Conservation (phyloP, 2,888 invertebrate species). For the Nyleta sp. region DNA sequence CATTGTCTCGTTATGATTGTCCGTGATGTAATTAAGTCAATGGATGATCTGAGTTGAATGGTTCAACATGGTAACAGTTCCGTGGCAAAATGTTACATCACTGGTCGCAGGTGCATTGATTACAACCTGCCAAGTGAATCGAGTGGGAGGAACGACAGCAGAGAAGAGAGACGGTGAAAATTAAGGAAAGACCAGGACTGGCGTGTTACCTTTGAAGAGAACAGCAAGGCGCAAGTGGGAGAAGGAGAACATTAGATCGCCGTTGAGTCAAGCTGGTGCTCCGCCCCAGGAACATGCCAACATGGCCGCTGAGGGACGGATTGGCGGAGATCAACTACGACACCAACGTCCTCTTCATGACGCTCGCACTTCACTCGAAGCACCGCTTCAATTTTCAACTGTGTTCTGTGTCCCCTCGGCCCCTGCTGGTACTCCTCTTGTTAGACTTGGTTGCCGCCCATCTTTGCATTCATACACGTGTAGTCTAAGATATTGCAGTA, state of each 20-base stretch:
- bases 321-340: conserved; percentile 84
- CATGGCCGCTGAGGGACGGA: conserved; percentile 86
- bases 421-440: conserved; percentile 73
- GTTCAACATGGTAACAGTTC: conserved; percentile 26
- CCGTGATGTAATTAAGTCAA: conserved; percentile 29
- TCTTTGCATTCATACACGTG: conserved; percentile 57
- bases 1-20: neutral
- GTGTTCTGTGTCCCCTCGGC: conserved; percentile 55
- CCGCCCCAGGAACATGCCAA: conserved; percentile 85
- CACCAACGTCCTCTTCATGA: conserved; percentile 79
- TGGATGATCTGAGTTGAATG: conserved; percentile 20
- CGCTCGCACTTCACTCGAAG: conserved; percentile 81
- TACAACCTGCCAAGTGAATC: conserved; percentile 65
- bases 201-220: conserved; percentile 60
- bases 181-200: conserved; percentile 56
- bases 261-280: conserved; percentile 84
- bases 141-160: conserved; percentile 54
- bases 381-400: conserved; percentile 64
- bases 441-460: conserved; percentile 75
- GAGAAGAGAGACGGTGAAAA: conserved; percentile 57
- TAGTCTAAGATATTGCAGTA: conserved; percentile 15
- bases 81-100: conserved; percentile 69
- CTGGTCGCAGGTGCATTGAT: conserved; percentile 72
- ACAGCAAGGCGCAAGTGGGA: conserved; percentile 62
- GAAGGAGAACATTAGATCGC: conserved; percentile 66